phyloP scores from a whole-genome alignment of 2,113 vertebrate species.

The Thunnus maccoyii region DNA sequence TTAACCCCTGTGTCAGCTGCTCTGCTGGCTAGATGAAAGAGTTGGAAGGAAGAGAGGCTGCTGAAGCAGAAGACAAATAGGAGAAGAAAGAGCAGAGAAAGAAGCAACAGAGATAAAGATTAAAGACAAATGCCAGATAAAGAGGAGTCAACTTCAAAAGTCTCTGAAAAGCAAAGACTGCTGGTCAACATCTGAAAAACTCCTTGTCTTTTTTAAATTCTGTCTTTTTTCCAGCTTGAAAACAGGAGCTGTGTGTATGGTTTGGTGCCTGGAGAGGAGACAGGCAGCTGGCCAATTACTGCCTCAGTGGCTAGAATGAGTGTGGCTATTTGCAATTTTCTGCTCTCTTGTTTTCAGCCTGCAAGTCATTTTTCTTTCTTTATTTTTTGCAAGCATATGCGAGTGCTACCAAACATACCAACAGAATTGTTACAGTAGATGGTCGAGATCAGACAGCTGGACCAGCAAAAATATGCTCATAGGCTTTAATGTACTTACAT shows the following conservation, averaged over 20 bases:
- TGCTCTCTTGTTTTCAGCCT: constrained; percentile 4
- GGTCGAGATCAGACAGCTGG: not conserved
- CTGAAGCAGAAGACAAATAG: not conserved
- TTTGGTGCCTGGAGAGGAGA: not conserved
- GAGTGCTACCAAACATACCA: not conserved
- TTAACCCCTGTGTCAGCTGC: constrained; percentile 46
- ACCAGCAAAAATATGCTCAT: not conserved
- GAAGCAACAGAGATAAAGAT: not conserved
- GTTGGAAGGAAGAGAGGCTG: constrained; percentile 7
- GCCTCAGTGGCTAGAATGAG: not conserved
- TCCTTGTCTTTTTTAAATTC: not conserved
- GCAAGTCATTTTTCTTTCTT: not conserved
- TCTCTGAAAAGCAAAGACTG: not conserved
- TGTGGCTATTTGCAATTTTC: not conserved
- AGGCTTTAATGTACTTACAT: not conserved
- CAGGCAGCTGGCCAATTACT: not conserved
- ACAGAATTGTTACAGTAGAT: not conserved
- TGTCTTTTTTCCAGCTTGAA: not conserved
- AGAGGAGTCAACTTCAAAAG: not conserved
- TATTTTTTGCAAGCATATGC: not conserved
- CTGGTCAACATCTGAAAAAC: not conserved
- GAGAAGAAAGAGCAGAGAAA: constrained; percentile 8
- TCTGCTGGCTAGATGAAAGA: constrained; percentile 28
- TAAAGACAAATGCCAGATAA: constrained; percentile 31
- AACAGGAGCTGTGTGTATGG: not conserved